Conservation (phyloP, 2,113 vertebrate species). For the Felis catus region DNA sequence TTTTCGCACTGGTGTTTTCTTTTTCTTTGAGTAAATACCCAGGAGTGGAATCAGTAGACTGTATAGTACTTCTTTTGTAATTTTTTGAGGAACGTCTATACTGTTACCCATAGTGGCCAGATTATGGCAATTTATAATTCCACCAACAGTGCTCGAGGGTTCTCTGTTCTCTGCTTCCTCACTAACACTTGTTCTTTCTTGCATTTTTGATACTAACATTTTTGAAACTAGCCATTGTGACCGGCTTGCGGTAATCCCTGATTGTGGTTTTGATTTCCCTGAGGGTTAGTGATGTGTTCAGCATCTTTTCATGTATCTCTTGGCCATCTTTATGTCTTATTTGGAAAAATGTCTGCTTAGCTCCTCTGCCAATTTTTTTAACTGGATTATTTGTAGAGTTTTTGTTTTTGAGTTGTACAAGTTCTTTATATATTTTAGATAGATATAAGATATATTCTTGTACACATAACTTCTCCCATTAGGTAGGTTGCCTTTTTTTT, state of each 20-base stretch:
- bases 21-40: background rate
- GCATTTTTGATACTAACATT: background rate
- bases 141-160: background rate
- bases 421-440: background rate
- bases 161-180: background rate
- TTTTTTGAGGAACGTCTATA: background rate
- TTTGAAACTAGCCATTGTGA: background rate
- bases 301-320: background rate
- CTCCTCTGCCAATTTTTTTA: background rate
- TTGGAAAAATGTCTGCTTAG: background rate
- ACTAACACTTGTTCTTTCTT: background rate
- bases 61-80: background rate
- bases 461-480: background rate
- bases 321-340: background rate
- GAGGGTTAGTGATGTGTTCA: background rate
- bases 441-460: background rate
- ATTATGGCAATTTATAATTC: background rate
- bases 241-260: background rate
- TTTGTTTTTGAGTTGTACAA: background rate
- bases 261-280: background rate
- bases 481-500: background rate
- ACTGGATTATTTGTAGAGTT: background rate
- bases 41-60: background rate
- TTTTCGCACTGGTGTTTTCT: background rate
- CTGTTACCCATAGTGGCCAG: background rate